Percentiles rank a stretch among this genome's conserved stretches.
phyloP scores from a whole-genome alignment of 2,888 invertebrate genomes.

The Thyatira batis region DNA sequence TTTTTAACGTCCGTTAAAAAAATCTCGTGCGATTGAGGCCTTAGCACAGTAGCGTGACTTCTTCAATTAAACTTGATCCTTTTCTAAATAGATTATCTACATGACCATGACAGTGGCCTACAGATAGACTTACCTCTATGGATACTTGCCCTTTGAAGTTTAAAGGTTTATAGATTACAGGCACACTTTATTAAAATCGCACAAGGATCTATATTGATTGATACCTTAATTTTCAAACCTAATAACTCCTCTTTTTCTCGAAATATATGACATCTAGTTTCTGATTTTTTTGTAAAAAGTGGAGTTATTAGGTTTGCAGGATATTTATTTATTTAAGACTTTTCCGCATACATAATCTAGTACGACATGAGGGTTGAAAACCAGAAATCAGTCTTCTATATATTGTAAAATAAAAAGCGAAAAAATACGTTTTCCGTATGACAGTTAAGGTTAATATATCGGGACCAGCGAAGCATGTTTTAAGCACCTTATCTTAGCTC shows the following conservation, averaged over 20 bases:
- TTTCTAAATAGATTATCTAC: not conserved
- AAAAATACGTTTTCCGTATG: not conserved
- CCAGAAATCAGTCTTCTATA: no score
- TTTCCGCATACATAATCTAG: no score
- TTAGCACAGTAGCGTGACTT: not conserved
- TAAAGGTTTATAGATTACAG: not conserved
- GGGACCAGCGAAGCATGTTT: not conserved
- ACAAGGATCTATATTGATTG: not conserved
- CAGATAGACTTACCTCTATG: not conserved
- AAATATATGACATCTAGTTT: no score
- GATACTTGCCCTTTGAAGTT: not conserved
- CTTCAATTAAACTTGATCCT: not conserved
- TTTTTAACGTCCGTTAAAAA: no score
- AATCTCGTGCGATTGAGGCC: no score
- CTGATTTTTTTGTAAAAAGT: no score
- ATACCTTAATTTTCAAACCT: not conserved
- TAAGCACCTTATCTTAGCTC: constrained; percentile 1
- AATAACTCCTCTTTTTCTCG: no score
- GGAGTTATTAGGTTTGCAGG: no score
- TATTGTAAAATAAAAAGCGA: not conserved
- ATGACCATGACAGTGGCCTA: not conserved
- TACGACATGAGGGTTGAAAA: no score
- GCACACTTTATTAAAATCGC: no score
- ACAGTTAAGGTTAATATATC: constrained; percentile 1
- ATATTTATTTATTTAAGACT: no score